These are phyloP conservation scores for Tachysurus vachellii DNA, from an alignment of 2,113 vertebrate genomes.

Conservation along the genomic window DNA sequence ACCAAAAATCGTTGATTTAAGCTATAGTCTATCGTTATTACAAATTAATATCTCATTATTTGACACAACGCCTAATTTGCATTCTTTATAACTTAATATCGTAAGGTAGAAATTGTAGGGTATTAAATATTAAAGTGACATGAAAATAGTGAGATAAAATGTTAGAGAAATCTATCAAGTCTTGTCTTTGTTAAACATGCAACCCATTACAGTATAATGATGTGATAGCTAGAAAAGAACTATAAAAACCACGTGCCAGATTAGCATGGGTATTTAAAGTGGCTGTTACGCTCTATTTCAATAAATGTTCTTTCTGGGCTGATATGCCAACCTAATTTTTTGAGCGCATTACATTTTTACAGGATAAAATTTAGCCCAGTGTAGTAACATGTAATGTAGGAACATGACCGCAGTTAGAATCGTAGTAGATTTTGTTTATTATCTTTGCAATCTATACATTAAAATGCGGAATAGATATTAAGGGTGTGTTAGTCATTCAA, in stretches of 20 bases:
- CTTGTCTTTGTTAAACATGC: neutral
- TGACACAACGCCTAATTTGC: neutral
- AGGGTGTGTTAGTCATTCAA: too few relatives aligned
- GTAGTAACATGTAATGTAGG: neutral
- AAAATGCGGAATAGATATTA: too few relatives aligned
- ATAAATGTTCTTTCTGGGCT: too few relatives aligned
- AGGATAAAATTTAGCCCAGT: neutral
- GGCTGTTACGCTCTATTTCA: neutral
- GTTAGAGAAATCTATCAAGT: too few relatives aligned
- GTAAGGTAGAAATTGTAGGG: neutral
- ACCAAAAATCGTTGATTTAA: neutral
- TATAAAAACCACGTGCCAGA: too few relatives aligned
- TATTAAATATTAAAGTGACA: neutral
- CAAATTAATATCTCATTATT: neutral
- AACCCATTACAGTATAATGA: neutral
- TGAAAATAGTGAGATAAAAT: neutral
- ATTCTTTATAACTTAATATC: neutral
- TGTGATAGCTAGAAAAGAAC: neutral
- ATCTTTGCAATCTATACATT: too few relatives aligned
- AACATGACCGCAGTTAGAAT: neutral
- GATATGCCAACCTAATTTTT: too few relatives aligned
- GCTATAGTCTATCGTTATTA: neutral
- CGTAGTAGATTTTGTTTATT: too few relatives aligned
- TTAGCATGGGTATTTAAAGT: too few relatives aligned
- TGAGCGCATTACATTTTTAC: too few relatives aligned